These are phyloP conservation scores for Oligia strigilis DNA, from an alignment of 2,888 invertebrate genomes.

Conservation along the genomic window DNA sequence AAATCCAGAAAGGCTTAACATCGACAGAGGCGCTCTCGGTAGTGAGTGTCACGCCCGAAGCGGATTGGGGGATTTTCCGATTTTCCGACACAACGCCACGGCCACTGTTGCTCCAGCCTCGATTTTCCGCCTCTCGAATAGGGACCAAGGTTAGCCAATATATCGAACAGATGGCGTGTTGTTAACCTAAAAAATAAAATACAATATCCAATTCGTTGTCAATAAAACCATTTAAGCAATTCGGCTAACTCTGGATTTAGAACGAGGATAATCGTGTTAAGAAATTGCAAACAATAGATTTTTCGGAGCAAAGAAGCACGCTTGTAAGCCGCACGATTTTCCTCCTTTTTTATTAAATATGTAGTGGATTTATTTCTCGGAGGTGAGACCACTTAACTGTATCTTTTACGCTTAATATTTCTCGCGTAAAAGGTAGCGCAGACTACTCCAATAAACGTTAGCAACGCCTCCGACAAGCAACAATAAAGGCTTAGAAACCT, in stretches of 20 bases:
- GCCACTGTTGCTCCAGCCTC: conserved; percentile 67
- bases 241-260: conserved; percentile 30
- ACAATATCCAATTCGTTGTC: conserved; percentile 51
- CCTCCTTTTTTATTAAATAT: conserved; percentile 19
- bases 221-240: conserved; percentile 56
- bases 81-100: conserved; percentile 77
- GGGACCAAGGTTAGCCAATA: conserved; percentile 72
- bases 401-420: conserved; percentile 58
- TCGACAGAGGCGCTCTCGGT: conserved; percentile 72
- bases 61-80: conserved; percentile 79
- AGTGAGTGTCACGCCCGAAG: conserved; percentile 75
- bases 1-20: conserved; percentile 77
- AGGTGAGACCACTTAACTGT: conserved; percentile 37
- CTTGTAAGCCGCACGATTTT: conserved; percentile 24
- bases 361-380: conserved; percentile 36
- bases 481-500: conserved; percentile 69
- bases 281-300: conserved; percentile 38
- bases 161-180: conserved; percentile 49
- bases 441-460: conserved; percentile 64
- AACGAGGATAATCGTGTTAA: conserved; percentile 26
- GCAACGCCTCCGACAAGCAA: conserved; percentile 64
- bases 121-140: conserved; percentile 73
- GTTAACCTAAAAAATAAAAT: conserved; percentile 64
- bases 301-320: conserved; percentile 28
- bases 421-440: conserved; percentile 54